These are phyloP conservation scores for Norana najaformis DNA, from an alignment of 2,888 invertebrate genomes.

Conservation along the genomic window DNA sequence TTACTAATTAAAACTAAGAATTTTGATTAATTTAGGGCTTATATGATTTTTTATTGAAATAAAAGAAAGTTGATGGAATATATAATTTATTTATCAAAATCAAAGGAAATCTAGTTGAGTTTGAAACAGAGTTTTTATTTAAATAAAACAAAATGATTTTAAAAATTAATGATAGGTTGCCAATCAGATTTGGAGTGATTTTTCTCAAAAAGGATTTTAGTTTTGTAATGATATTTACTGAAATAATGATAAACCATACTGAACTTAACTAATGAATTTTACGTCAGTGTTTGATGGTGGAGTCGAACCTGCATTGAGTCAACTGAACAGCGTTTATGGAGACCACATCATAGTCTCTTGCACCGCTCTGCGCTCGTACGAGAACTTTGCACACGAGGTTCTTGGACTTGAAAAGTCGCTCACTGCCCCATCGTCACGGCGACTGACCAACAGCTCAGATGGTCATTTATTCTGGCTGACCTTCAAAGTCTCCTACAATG, in stretches of 20 bases:
- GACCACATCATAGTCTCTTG: not conserved
- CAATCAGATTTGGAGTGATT: not conserved
- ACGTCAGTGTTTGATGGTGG: not conserved
- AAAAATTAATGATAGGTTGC: not conserved
- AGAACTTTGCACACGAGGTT: not conserved
- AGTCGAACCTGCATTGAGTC: not conserved
- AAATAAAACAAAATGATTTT: not conserved
- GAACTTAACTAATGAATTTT: not conserved
- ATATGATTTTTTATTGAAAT: not conserved
- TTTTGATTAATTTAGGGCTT: not conserved
- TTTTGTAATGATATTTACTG: not conserved
- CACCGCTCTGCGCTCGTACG: not conserved
- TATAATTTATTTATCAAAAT: not conserved
- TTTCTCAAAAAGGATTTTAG: not conserved
- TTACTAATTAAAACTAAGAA: not conserved
- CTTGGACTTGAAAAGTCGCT: constrained; percentile 15
- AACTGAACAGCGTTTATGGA: constrained; percentile 3
- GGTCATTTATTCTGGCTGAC: constrained; percentile 22
- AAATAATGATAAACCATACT: not conserved
- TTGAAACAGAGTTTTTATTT: not conserved
- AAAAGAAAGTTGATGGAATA: not conserved
- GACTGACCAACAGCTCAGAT: not conserved
- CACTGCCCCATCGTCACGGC: not conserved
- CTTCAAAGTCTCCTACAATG: not conserved
- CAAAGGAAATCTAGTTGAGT: not conserved